These are phyloP conservation scores for Anomalospiza imberbis DNA, from an alignment of 2,797 vertebrate genomes.

Conservation along the genomic window DNA sequence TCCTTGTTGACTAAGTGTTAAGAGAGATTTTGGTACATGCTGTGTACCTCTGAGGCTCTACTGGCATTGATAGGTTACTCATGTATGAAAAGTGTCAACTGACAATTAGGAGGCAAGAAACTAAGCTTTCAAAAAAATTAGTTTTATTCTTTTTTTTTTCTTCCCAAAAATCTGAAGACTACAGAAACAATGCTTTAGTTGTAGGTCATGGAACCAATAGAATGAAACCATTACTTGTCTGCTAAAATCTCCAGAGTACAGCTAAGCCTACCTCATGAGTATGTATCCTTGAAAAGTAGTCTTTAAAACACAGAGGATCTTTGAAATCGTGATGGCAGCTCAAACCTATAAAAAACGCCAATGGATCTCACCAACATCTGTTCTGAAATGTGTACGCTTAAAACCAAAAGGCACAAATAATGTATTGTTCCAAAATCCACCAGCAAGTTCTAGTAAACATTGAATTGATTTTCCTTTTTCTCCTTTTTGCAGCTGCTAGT, in stretches of 20 bases:
- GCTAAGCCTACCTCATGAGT: neutral
- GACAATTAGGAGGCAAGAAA: neutral
- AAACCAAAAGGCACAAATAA: constrained; percentile 19
- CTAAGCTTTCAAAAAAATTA: neutral
- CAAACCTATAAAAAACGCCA: neutral
- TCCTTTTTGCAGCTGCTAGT: constrained; percentile 59
- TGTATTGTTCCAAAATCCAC: constrained; percentile 11
- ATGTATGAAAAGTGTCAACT: neutral
- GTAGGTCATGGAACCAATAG: neutral
- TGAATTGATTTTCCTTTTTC: constrained; percentile 16
- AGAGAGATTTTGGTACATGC: neutral
- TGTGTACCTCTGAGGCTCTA: neutral
- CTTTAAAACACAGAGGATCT: neutral
- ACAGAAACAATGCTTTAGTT: neutral
- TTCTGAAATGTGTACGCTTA: neutral
- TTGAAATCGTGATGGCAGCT: neutral
- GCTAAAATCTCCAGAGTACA: neutral
- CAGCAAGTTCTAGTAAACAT: constrained; percentile 23
- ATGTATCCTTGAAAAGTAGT: neutral
- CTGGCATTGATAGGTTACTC: neutral
- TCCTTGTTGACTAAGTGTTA: neutral
- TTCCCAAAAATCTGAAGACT: neutral
- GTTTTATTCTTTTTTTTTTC: neutral
- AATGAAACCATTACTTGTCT: neutral
- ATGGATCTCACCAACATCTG: neutral